A percentile compares a stretch with the other conserved stretches of the same genome.
These are phyloP conservation scores for Heliconius charithonia DNA, from an alignment of 2,888 invertebrate genomes.

Conservation along the genomic window DNA sequence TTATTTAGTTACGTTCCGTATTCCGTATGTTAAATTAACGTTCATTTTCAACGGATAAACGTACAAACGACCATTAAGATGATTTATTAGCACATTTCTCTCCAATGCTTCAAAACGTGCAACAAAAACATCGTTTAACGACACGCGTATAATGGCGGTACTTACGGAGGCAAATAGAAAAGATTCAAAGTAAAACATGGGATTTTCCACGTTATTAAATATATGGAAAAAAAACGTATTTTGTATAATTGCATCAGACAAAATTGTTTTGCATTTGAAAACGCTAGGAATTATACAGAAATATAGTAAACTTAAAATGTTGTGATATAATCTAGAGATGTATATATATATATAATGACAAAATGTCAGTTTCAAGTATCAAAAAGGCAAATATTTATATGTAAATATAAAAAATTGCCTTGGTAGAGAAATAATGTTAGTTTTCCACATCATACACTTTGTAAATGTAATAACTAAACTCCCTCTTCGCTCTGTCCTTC, in stretches of 20 bases:
- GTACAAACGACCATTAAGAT: conserved; percentile 47
- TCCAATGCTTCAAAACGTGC: conserved; percentile 49
- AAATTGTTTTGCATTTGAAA: neutral
- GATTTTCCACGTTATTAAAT: neutral
- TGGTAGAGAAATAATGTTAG: too few relatives aligned
- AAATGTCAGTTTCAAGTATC: too few relatives aligned
- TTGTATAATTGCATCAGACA: conserved; percentile 8
- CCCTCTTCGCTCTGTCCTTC: too few relatives aligned
- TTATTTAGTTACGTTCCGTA: conserved; percentile 31
- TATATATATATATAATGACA: too few relatives aligned
- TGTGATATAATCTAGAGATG: neutral
- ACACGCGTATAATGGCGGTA: conserved; percentile 41
- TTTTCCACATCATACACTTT: neutral
- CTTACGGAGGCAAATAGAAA: conserved; percentile 32
- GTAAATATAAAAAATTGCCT: too few relatives aligned
- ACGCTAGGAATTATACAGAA: neutral
- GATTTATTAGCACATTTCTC: conserved; percentile 52
- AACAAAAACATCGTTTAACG: conserved; percentile 52
- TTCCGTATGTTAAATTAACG: conserved; percentile 40
- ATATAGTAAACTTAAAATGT: neutral
- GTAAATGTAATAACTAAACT: neutral
- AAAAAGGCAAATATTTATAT: too few relatives aligned
- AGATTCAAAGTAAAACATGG: conserved; percentile 25
- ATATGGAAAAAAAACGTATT: neutral
- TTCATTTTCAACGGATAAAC: conserved; percentile 46